Base-by-base conservation (phyloP, 2,888 invertebrate genomes). In the Callyntrura sp. region DNA sequence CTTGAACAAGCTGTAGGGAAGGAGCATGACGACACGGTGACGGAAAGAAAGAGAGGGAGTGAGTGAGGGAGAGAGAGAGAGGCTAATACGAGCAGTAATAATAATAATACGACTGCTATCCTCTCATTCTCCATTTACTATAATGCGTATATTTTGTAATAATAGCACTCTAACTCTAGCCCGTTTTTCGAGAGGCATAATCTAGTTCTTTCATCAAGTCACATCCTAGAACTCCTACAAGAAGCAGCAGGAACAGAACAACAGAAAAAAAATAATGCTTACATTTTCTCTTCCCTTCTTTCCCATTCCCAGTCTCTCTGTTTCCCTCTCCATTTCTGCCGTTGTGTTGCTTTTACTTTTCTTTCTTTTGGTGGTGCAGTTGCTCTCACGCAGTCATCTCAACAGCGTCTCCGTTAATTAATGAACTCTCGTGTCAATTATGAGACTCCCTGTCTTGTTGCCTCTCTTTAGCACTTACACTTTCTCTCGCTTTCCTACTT, bases 341-440 rank as follows among this genome's bases (percentile, higher is more conserved):
- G 20, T 57, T 57, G 55, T 57, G 55, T 78, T 57, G 17, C 76
- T 25, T 12, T 62, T 25, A 4, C 23, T 9, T 43, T 14, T 51
- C 23, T 60, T 35, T 25, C 55, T 25, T 55, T 48, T 28, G 28
- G 28, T 76, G 35, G 20, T 48, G 35, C 76, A 45, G 48, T 85
- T 73, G 68, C 84, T 84, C 84, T 84, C 84, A 84, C 84, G 84
- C 85, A 85, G 85, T 85, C 85, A 85, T 57, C 78, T 55, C 78
- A 57, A 57, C 28, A 78, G 11, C 48, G 76, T 85, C 85, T 85
- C 76, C 85, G 55, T 85, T 85, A 85, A 85, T 85, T 85, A 85
- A 85, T 85, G 85, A 85, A 85, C 85, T 85, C 85, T 73, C 85
- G 45, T 85, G 85, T 85, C 85, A 85, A 85, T 85, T 85, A 85